Conservation (phyloP, 2,797 vertebrate species). For the Halcyon leucocephala region DNA sequence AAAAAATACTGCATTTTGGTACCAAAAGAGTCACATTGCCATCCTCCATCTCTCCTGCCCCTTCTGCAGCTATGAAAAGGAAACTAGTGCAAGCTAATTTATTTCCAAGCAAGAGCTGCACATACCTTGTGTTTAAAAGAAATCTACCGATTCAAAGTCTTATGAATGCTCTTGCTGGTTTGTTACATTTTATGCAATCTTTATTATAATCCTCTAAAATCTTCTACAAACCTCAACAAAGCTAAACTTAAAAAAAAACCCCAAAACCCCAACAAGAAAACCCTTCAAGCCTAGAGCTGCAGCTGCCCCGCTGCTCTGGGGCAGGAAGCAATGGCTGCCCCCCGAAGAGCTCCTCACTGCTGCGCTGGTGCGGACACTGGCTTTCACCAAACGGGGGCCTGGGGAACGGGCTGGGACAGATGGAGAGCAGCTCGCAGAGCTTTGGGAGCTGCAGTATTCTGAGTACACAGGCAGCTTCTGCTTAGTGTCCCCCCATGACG, state of each 20-base stretch:
- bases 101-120: not conserved
- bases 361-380: not conserved
- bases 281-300: not conserved
- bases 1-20: not conserved
- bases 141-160: not conserved
- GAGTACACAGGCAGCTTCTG: not conserved
- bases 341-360: not conserved
- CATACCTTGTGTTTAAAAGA: not conserved
- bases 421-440: not conserved
- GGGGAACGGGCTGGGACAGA: not conserved
- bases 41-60: not conserved
- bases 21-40: not conserved
- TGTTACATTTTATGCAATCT: not conserved
- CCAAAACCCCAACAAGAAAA: too few relatives aligned
- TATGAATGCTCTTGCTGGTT: not conserved
- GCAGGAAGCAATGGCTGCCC: not conserved
- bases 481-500: not conserved
- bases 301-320: not conserved
- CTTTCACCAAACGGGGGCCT: not conserved
- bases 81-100: not conserved
- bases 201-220: not conserved
- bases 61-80: not conserved
- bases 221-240: not conserved
- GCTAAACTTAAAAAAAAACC: not conserved
- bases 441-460: not conserved